These are phyloP conservation scores for Dryococelus australis DNA, from an alignment of 2,888 invertebrate species.

Conservation along the genomic window DNA sequence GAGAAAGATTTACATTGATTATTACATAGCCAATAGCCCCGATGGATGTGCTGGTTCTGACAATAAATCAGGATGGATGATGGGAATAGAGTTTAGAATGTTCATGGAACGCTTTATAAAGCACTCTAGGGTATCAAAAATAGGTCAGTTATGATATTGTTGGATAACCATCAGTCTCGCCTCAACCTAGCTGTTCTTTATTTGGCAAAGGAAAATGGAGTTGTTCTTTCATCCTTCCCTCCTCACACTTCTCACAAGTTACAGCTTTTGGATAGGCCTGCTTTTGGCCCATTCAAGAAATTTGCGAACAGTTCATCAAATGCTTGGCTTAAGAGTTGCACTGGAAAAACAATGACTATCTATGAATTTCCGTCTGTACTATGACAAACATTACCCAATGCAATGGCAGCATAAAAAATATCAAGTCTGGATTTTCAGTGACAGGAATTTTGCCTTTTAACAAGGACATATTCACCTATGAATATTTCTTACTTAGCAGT, in stretches of 20 bases:
- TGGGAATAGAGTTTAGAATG: slow-evolving; percentile 48
- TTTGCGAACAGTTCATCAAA: slow-evolving; percentile 48
- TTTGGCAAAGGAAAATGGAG: slow-evolving; percentile 54
- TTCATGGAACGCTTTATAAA: slow-evolving; percentile 44
- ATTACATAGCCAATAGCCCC: slow-evolving; percentile 45
- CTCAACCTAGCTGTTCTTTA: slow-evolving; percentile 48
- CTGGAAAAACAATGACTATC: slow-evolving; percentile 46
- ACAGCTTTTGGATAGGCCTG: slow-evolving; percentile 57
- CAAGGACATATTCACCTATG: slow-evolving; percentile 37
- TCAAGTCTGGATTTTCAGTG: slow-evolving; percentile 46
- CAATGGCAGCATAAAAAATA: slow-evolving; percentile 47
- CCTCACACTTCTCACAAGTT: slow-evolving; percentile 57
- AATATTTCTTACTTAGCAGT: slow-evolving; percentile 45
- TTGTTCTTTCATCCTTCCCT: slow-evolving; percentile 55
- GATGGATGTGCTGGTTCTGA: slow-evolving; percentile 46
- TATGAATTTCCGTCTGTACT: slow-evolving; percentile 34
- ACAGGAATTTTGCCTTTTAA: slow-evolving; percentile 49
- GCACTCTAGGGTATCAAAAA: slow-evolving; percentile 34
- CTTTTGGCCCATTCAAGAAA: slow-evolving; percentile 56
- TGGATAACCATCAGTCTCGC: slow-evolving; percentile 56
- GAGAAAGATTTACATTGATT: slow-evolving; percentile 43
- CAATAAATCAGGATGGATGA: slow-evolving; percentile 52
- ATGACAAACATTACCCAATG: slow-evolving; percentile 30
- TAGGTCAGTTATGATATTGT: slow-evolving; percentile 47
- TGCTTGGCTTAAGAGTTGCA: slow-evolving; percentile 41